Percentiles rank a stretch among this genome's conserved stretches.
Evolutionary conservation across 92 coral and sea anemone genomes (phyloP).

Genomic region (Bergia sp.): DNA sequence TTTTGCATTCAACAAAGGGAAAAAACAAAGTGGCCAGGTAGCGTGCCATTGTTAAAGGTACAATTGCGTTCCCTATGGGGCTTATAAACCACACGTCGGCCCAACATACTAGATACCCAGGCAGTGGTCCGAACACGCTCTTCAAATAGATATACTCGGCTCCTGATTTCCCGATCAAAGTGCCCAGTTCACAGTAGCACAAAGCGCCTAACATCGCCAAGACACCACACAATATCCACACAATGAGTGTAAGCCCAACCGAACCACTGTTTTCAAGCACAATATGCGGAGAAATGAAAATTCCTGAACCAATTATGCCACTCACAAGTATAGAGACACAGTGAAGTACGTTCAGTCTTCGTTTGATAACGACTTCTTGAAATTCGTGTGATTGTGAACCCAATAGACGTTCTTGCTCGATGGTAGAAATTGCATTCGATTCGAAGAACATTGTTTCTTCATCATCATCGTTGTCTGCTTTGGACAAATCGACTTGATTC

Average conservation of each 20-base stretch:
- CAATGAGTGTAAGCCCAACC: not conserved
- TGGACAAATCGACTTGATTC: not conserved
- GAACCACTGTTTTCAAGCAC: slow-evolving; percentile 12
- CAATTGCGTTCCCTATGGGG: not conserved
- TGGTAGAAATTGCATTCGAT: not conserved
- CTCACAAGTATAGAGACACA: slow-evolving; percentile 12
- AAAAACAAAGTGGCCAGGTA: not conserved
- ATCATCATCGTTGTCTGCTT: not conserved
- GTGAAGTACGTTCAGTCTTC: not conserved
- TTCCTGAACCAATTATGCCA: slow-evolving; percentile 9
- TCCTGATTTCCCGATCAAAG: slow-evolving; percentile 8
- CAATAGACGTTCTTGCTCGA: not conserved
- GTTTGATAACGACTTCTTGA: slow-evolving; percentile 6
- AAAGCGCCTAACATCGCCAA: not conserved
- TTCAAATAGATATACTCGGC: slow-evolving; percentile 13
- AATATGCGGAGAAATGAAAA: slow-evolving; percentile 7
- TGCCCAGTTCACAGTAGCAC: slow-evolving; percentile 26
- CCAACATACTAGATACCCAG: not conserved
- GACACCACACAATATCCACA: slow-evolving; percentile 1
- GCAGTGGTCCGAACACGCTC: slow-evolving; percentile 3
- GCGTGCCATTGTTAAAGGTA: slow-evolving; percentile 1
- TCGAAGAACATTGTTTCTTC: not conserved
- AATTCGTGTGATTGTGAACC: not conserved
- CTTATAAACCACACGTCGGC: not conserved
- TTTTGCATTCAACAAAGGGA: not conserved